A percentile compares a stretch with the other conserved stretches of the same genome.
Evolutionary conservation across 2,888 invertebrate genomes (phyloP).

Genomic region (Byasa hedistus): DNA sequence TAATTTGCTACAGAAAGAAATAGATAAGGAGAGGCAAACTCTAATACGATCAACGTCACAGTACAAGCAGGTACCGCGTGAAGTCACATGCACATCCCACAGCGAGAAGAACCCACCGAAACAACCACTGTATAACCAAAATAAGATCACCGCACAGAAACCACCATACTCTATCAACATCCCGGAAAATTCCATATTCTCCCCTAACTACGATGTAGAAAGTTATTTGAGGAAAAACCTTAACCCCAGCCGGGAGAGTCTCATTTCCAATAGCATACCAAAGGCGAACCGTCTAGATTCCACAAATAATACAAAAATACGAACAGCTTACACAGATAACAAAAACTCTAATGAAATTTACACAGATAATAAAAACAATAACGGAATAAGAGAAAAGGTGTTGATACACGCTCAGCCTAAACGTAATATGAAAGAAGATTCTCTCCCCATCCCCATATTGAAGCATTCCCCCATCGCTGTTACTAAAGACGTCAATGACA

Average conservation of each 20-base stretch:
- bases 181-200: constrained; percentile 66
- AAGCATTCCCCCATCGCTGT: constrained; percentile 69
- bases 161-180: constrained; percentile 70
- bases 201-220: constrained; percentile 67
- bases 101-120: constrained; percentile 44
- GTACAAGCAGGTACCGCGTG: constrained; percentile 33
- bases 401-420: constrained; percentile 44
- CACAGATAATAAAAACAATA: constrained; percentile 28
- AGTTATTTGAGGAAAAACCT: constrained; percentile 64
- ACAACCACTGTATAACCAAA: constrained; percentile 65
- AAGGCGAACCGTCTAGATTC: neutral
- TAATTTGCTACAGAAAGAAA: constrained; percentile 70
- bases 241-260: constrained; percentile 53
- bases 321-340: constrained; percentile 12
- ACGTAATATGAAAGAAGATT: constrained; percentile 44
- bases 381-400: constrained; percentile 45
- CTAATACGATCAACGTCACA: constrained; percentile 40
- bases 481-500: constrained; percentile 34
- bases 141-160: constrained; percentile 41
- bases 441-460: constrained; percentile 82
- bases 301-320: neutral
- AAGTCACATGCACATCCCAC: constrained; percentile 50
- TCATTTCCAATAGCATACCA: constrained; percentile 34
- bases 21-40: constrained; percentile 59
- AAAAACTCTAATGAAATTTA: neutral